These are phyloP conservation scores for Lithobates pipiens DNA, from an alignment of 2,797 vertebrate genomes.

Conservation along the genomic window DNA sequence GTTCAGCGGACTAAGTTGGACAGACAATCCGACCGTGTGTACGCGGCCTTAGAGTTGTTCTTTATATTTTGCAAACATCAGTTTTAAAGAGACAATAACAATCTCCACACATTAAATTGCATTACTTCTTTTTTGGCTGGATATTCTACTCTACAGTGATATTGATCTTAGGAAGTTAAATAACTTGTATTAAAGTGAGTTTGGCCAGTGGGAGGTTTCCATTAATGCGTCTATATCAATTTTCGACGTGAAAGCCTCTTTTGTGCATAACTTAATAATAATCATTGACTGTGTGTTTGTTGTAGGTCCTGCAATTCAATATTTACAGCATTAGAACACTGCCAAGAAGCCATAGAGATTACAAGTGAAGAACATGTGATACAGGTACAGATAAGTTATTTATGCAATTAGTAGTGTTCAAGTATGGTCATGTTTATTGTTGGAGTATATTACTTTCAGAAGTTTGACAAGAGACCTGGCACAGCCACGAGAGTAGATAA, in stretches of 20 bases:
- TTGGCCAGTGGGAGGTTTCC: background rate
- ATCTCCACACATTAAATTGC: background rate
- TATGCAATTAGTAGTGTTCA: background rate
- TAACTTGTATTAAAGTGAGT: background rate
- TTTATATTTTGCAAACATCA: background rate
- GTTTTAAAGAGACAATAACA: slow-evolving; percentile 4
- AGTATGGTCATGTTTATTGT: background rate
- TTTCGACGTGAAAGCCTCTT: background rate
- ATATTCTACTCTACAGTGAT: background rate
- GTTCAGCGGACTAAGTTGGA: no score
- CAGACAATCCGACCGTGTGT: no score
- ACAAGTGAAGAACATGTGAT: slow-evolving; percentile 92
- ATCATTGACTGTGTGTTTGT: slow-evolving; percentile 61
- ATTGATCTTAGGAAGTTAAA: slow-evolving; percentile 16
- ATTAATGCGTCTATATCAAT: background rate
- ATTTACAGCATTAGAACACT: slow-evolving; percentile 92
- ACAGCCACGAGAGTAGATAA: background rate
- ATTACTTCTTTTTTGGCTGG: background rate
- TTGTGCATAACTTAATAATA: background rate
- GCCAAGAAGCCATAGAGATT: slow-evolving; percentile 96
- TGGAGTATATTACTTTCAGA: background rate
- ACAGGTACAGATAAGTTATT: slow-evolving; percentile 75
- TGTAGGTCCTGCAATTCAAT: slow-evolving; percentile 91
- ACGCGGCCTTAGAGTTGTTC: background rate
- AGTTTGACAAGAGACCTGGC: background rate